Evolutionary conservation across 2,888 invertebrate genomes (phyloP).

Genomic region (Iphiclides podalirius): DNA sequence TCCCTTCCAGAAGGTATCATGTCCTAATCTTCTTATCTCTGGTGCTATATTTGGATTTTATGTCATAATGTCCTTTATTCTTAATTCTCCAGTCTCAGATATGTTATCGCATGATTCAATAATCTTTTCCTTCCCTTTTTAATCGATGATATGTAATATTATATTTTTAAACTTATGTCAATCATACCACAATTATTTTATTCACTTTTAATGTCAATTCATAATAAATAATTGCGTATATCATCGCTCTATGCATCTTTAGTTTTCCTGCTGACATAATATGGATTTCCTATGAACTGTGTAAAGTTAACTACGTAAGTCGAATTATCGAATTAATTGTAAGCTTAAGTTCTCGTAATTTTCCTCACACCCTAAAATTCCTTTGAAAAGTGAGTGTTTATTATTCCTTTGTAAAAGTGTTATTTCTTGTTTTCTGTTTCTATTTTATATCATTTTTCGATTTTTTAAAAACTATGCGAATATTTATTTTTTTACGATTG

Average conservation of each 20-base stretch:
- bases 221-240: no score
- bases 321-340: constrained; percentile 8
- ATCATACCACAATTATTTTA: background rate
- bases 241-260: constrained; percentile 5
- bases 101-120: background rate
- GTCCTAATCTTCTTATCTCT: constrained; percentile 41
- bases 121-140: constrained; percentile 4
- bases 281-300: no score
- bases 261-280: no score
- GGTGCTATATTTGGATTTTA: constrained; percentile 49
- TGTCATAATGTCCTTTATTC: constrained; percentile 29
- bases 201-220: constrained; percentile 16
- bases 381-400: constrained; percentile 7
- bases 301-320: constrained; percentile 7
- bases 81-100: constrained; percentile 10
- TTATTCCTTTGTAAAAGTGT: constrained; percentile 38
- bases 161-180: constrained; percentile 1
- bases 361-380: background rate
- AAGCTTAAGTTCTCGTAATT: constrained; percentile 3
- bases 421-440: constrained; percentile 46
- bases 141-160: background rate
- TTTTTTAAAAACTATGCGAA: constrained; percentile 39
- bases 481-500: constrained; percentile 65
- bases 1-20: constrained; percentile 32
- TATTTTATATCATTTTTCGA: constrained; percentile 31